Evolutionary conservation across 2,113 vertebrate genomes (phyloP).

Genomic region (Ondatra zibethicus): DNA sequence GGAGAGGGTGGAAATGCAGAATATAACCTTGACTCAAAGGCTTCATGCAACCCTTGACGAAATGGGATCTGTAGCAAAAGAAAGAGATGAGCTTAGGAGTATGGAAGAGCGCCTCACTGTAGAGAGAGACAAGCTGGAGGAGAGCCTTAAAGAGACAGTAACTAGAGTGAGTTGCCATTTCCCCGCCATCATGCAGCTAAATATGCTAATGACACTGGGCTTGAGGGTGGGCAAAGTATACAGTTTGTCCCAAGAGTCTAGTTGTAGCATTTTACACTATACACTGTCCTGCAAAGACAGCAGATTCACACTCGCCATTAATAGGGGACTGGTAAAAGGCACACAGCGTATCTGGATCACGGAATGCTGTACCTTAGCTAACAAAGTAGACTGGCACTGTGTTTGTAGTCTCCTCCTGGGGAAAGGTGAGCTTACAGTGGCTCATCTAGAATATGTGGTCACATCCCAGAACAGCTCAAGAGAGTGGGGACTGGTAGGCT

Average conservation of each 20-base stretch:
- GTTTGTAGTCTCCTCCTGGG: neutral
- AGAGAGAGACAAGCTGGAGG: constrained; percentile 79
- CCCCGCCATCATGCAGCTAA: neutral
- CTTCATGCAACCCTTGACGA: constrained; percentile 58
- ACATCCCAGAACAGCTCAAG: neutral
- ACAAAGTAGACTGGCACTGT: neutral
- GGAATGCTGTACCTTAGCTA: too few species aligned
- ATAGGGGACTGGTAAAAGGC: neutral
- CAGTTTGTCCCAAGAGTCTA: neutral
- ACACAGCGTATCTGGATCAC: neutral
- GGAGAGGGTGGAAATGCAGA: constrained; percentile 47
- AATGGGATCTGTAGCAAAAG: constrained; percentile 50
- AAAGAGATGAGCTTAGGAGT: constrained; percentile 70
- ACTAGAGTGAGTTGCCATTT: constrained; percentile 67
- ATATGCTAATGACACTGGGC: neutral
- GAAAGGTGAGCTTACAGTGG: neutral
- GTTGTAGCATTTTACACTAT: neutral
- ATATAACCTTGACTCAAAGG: constrained; percentile 12
- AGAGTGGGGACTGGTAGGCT: neutral
- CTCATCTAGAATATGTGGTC: neutral
- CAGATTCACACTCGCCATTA: neutral
- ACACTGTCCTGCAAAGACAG: neutral
- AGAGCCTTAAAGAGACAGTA: constrained; percentile 69
- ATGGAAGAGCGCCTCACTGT: constrained; percentile 69
- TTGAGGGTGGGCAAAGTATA: neutral